These are phyloP conservation scores for Dermochelys coriacea DNA, from an alignment of 2,797 vertebrate genomes.

Conservation along the genomic window DNA sequence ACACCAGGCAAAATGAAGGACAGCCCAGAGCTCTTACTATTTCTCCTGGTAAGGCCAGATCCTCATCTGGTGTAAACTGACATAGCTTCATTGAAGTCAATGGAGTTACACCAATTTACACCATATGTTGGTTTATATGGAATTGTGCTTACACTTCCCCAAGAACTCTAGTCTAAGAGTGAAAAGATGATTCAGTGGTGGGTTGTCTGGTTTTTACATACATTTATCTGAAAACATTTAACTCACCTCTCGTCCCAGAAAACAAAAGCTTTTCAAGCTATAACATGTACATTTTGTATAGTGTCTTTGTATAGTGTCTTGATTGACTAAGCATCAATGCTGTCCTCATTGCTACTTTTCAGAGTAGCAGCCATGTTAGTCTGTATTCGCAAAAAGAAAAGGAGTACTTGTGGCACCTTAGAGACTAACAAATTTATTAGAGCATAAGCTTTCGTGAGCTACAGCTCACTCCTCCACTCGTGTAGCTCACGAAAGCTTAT, in stretches of 20 bases:
- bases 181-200: not conserved
- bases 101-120: not conserved
- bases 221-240: accelerated
- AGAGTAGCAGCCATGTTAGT: no score
- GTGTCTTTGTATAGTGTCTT: no score
- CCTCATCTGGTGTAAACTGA: not conserved
- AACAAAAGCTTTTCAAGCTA: not conserved
- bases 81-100: accelerated
- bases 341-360: not conserved
- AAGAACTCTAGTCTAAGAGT: not conserved
- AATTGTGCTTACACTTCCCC: not conserved
- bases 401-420: no score
- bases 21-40: not conserved
- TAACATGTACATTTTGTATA: not conserved
- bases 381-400: no score
- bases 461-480: no score
- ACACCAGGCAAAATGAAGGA: not conserved
- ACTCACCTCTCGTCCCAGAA: not conserved
- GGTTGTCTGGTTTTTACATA: not conserved
- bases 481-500: no score
- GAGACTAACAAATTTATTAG: no score
- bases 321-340: not conserved
- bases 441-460: no score
- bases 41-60: not conserved
- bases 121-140: not conserved